phyloP scores from a whole-genome alignment of 2,113 vertebrate species.

The Stercorarius parasiticus region DNA sequence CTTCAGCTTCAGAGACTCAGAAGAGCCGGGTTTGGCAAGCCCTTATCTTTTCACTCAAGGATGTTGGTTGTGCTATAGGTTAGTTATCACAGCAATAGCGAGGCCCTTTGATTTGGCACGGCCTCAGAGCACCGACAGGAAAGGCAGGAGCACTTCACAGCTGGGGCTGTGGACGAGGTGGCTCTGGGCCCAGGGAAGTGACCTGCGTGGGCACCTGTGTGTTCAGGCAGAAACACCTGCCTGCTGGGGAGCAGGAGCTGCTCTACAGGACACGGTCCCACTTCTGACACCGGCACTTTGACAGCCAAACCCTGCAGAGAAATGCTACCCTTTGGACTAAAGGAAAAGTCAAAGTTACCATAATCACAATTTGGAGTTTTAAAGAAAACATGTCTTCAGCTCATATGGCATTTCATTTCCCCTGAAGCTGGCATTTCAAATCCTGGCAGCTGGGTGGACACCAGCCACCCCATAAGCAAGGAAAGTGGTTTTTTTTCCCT shows the following conservation, averaged over 20 bases:
- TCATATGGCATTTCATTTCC: background rate
- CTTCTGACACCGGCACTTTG: background rate
- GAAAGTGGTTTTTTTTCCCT: background rate
- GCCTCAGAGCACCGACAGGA: slow-evolving; percentile 52
- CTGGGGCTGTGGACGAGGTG: background rate
- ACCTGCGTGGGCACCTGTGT: slow-evolving; percentile 60
- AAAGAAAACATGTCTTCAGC: background rate
- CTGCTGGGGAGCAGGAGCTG: background rate
- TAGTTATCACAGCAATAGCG: background rate
- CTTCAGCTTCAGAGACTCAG: background rate
- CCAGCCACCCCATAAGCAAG: background rate
- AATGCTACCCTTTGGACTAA: background rate
- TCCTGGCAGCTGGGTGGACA: background rate
- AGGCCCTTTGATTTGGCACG: background rate
- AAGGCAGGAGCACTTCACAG: slow-evolving; percentile 52
- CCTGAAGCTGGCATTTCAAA: background rate
- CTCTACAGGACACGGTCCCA: background rate
- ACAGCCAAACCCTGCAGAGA: background rate
- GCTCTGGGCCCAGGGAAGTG: slow-evolving; percentile 59
- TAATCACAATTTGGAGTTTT: background rate
- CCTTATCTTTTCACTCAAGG: slow-evolving; percentile 8
- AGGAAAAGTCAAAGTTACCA: background rate
- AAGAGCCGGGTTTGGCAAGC: slow-evolving; percentile 18
- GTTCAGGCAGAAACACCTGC: slow-evolving; percentile 4
- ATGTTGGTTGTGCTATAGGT: background rate